Evolutionary conservation across 2,888 invertebrate genomes (phyloP).

Genomic region (Subacronicta megacephala): DNA sequence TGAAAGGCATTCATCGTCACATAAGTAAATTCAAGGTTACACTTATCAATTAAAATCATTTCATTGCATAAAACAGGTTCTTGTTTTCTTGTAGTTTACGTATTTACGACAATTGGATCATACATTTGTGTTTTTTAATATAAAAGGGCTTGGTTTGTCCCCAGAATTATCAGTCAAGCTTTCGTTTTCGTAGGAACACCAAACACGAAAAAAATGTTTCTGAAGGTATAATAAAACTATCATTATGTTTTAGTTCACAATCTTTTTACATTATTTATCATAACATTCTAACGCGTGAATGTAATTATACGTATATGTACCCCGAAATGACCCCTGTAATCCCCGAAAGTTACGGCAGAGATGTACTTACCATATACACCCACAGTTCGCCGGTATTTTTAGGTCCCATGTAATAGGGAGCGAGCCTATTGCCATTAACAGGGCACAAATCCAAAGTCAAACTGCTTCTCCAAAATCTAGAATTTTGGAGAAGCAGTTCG

Average conservation of each 20-base stretch:
- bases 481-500: too few relatives aligned
- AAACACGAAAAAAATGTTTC: slow-evolving; percentile 23
- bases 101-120: slow-evolving; percentile 6
- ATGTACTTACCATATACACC: too few relatives aligned
- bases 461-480: too few relatives aligned
- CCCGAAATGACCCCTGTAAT: too few relatives aligned
- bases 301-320: too few relatives aligned
- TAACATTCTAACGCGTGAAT: too few relatives aligned
- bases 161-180: slow-evolving; percentile 14
- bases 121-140: slow-evolving; percentile 9
- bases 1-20: neutral
- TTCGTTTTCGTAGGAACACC: slow-evolving; percentile 3
- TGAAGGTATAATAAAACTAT: slow-evolving; percentile 26
- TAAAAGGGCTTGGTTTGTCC: slow-evolving; percentile 21
- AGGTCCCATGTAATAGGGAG: too few relatives aligned
- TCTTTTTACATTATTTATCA: too few relatives aligned
- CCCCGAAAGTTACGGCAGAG: too few relatives aligned
- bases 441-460: too few relatives aligned
- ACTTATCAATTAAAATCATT: neutral
- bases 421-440: too few relatives aligned
- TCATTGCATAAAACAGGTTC: neutral
- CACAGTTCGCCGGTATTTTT: too few relatives aligned
- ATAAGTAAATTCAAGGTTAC: neutral
- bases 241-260: neutral
- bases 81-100: slow-evolving; percentile 1